Evolutionary conservation across 35 echinoderm and acorn worm genomes (phyloP).

Genomic region (Apostichopus japonicus): DNA sequence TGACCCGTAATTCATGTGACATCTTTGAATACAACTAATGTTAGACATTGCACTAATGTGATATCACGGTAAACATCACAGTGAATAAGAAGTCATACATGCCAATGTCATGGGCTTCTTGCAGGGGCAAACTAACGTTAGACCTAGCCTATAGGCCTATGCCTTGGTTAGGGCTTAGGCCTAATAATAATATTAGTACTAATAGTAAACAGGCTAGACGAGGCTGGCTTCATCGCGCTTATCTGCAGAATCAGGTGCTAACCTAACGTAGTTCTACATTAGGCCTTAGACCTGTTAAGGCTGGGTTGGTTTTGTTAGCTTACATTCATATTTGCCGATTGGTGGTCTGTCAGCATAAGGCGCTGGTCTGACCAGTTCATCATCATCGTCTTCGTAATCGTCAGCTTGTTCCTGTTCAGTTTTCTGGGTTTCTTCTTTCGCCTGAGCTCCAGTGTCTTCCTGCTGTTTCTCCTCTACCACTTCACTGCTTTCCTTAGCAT

Average conservation of each 20-base stretch:
- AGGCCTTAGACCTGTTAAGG: neutral
- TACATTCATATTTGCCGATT: conserved; percentile 50
- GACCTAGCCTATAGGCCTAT: too few relatives aligned
- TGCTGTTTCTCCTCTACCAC: neutral
- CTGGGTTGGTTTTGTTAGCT: neutral
- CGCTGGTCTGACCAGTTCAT: conserved; percentile 12
- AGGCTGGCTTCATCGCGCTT: too few relatives aligned
- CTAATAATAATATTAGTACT: too few relatives aligned
- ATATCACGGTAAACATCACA: too few relatives aligned
- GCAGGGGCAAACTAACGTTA: too few relatives aligned
- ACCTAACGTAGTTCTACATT: neutral
- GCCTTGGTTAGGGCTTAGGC: too few relatives aligned
- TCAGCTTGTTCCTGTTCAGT: neutral
- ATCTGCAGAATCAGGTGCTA: neutral
- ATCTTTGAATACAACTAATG: too few relatives aligned
- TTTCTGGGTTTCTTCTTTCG: neutral
- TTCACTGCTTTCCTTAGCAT: neutral
- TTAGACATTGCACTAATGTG: too few relatives aligned
- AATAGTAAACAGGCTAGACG: too few relatives aligned
- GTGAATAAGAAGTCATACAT: too few relatives aligned
- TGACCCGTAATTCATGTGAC: too few relatives aligned
- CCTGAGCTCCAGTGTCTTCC: neutral
- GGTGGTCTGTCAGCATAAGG: conserved; percentile 57
- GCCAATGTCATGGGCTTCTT: too few relatives aligned
- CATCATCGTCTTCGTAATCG: neutral